Conservation (phyloP, 1,140 invertebrate species). For the Goniozus legneri region DNA sequence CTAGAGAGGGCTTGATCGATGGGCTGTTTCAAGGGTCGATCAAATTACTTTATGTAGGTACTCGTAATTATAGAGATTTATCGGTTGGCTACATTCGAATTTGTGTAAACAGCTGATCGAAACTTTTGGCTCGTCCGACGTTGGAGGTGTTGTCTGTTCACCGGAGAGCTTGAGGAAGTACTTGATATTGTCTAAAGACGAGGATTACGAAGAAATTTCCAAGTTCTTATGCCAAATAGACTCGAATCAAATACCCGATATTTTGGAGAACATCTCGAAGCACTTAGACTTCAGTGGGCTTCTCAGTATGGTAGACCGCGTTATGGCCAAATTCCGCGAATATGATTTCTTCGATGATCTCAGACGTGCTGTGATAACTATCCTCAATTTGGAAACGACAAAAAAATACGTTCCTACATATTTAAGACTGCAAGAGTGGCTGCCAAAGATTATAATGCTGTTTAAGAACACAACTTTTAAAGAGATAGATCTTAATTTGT, state of each 20-base stretch:
- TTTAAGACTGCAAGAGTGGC: slow-evolving; percentile 39
- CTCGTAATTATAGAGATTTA: slow-evolving; percentile 3
- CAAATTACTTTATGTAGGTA: slow-evolving; percentile 57
- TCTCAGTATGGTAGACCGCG: slow-evolving; percentile 36
- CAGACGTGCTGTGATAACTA: slow-evolving; percentile 37
- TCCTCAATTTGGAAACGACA: slow-evolving; percentile 48
- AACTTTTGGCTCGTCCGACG: slow-evolving; percentile 40
- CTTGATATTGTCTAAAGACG: slow-evolving; percentile 30
- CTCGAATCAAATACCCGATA: slow-evolving; percentile 33
- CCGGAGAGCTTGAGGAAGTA: slow-evolving; percentile 40
- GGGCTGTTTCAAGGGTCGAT: slow-evolving; percentile 53
- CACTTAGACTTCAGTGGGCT: slow-evolving; percentile 41
- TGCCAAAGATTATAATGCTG: slow-evolving; percentile 35
- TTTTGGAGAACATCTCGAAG: slow-evolving; percentile 37
- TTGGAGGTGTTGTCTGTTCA: slow-evolving; percentile 39
- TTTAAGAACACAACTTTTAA: slow-evolving; percentile 38
- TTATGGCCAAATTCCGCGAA: slow-evolving; percentile 40
- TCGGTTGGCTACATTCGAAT: neutral
- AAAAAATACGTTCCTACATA: slow-evolving; percentile 54
- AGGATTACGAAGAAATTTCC: slow-evolving; percentile 33
- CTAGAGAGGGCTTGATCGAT: slow-evolving; percentile 42
- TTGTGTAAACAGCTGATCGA: slow-evolving; percentile 45
- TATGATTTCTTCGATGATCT: slow-evolving; percentile 44
- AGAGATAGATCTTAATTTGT: slow-evolving; percentile 40
- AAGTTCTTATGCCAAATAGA: slow-evolving; percentile 39